These are phyloP conservation scores for Caenorhabditis zanzibari DNA, from an alignment of 2,888 invertebrate genomes.

Conservation along the genomic window DNA sequence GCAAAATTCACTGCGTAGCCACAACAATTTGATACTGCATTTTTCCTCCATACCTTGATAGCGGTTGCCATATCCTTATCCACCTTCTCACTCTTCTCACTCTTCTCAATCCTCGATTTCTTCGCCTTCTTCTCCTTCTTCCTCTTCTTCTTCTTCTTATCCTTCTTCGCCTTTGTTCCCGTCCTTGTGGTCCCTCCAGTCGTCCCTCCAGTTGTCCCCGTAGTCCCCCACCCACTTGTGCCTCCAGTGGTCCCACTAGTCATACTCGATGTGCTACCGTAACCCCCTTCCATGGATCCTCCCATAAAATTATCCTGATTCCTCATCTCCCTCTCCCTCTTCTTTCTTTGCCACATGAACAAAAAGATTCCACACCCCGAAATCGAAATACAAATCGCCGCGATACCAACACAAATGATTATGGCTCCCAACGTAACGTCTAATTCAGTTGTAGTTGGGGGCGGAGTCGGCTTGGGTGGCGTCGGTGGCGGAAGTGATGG, in stretches of 20 bases:
- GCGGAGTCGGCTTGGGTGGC: background rate
- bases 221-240: constrained; percentile 8
- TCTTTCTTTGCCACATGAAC: background rate
- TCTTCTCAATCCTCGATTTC: background rate
- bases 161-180: constrained; percentile 17
- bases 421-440: background rate
- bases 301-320: background rate
- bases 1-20: no score
- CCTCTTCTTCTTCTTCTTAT: constrained; percentile 22
- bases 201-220: background rate
- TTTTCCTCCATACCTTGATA: background rate
- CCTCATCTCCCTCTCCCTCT: background rate
- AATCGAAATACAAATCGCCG: constrained; percentile 8
- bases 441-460: background rate
- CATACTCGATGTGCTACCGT: background rate
- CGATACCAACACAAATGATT: background rate
- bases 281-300: background rate
- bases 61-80: background rate
- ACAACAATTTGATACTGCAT: no score
- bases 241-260: constrained; percentile 18
- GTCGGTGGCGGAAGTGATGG: background rate
- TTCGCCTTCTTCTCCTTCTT: constrained; percentile 6
- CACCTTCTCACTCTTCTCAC: background rate
- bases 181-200: background rate
- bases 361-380: background rate